Percentiles rank a stretch among this genome's conserved stretches.
These are phyloP conservation scores for Sinelater perroti DNA, from an alignment of 2,888 invertebrate species.

Conservation along the genomic window DNA sequence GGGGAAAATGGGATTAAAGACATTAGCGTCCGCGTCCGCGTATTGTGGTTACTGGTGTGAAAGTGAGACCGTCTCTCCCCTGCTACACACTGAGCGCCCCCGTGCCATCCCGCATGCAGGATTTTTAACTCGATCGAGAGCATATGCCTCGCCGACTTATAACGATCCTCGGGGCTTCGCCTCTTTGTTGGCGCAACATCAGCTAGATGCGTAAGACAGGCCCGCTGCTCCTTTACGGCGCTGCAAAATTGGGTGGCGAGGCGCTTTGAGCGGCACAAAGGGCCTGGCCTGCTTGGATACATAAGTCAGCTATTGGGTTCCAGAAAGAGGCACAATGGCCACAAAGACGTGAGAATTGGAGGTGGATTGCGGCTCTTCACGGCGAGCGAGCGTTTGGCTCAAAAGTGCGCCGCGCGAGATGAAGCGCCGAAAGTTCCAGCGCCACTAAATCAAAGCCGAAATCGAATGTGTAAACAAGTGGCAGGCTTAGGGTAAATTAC, in stretches of 20 bases:
- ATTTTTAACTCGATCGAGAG: constrained; percentile 47
- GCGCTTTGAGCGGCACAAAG: constrained; percentile 27
- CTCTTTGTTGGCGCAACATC: too few relatives aligned
- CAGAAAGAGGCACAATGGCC: constrained; percentile 20
- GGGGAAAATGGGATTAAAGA: constrained; percentile 48
- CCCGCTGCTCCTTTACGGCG: constrained; percentile 21
- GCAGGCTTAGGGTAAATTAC: constrained; percentile 49
- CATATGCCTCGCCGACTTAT: constrained; percentile 48
- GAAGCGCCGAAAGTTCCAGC: background rate
- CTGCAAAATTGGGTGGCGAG: constrained; percentile 27
- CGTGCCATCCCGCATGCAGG: constrained; percentile 16
- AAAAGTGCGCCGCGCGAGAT: too few relatives aligned
- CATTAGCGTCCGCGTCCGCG: constrained; percentile 56
- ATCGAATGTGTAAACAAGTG: constrained; percentile 48
- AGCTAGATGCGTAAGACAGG: too few relatives aligned
- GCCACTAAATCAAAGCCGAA: constrained; percentile 38
- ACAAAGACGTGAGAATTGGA: constrained; percentile 20
- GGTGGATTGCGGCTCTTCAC: constrained; percentile 17
- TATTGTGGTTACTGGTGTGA: constrained; percentile 63
- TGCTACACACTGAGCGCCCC: constrained; percentile 35
- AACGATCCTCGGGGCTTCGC: too few relatives aligned
- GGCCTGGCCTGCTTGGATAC: constrained; percentile 34
- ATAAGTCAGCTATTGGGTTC: constrained; percentile 32
- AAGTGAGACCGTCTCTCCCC: constrained; percentile 56
- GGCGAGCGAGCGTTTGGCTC: too few relatives aligned